phyloP scores from a whole-genome alignment of 2,797 vertebrate species.

The Percopsis omiscomaycus region DNA sequence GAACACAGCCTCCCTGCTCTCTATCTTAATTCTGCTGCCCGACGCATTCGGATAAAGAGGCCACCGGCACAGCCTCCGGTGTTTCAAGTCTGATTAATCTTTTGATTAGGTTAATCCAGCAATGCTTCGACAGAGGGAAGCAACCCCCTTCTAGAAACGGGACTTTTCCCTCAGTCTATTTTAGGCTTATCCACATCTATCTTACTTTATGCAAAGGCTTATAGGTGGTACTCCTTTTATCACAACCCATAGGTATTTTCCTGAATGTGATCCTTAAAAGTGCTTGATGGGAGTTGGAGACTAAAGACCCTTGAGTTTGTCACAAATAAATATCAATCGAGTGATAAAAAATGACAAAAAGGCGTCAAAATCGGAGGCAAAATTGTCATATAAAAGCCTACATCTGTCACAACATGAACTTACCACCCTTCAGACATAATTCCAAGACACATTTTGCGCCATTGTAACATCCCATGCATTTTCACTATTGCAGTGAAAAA shows the following conservation, averaged over 20 bases:
- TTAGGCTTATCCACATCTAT: constrained; percentile 20
- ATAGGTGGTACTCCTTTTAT: constrained; percentile 36
- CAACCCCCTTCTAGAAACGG: constrained; percentile 37
- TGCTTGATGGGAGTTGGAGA: neutral
- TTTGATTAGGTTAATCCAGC: constrained; percentile 78
- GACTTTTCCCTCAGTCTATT: constrained; percentile 14
- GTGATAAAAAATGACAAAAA: too few species aligned
- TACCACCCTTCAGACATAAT: too few species aligned
- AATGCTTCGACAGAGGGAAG: constrained; percentile 53
- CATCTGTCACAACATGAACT: too few species aligned
- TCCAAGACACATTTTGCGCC: too few species aligned
- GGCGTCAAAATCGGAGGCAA: too few species aligned
- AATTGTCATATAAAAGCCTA: too few species aligned
- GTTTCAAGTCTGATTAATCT: constrained; percentile 76
- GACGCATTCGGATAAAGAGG: constrained; percentile 58
- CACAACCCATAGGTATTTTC: neutral
- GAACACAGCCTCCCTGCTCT: constrained; percentile 58
- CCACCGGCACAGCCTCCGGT: constrained; percentile 63
- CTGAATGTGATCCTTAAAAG: constrained; percentile 8
- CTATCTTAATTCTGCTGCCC: constrained; percentile 57
- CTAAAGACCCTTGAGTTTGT: too few species aligned
- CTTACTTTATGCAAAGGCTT: constrained; percentile 15
- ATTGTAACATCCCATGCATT: too few species aligned
- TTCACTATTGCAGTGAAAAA: too few species aligned
- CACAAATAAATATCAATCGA: too few species aligned